phyloP scores from a whole-genome alignment of 2,797 vertebrate species.

The Nyctibius grandis region DNA sequence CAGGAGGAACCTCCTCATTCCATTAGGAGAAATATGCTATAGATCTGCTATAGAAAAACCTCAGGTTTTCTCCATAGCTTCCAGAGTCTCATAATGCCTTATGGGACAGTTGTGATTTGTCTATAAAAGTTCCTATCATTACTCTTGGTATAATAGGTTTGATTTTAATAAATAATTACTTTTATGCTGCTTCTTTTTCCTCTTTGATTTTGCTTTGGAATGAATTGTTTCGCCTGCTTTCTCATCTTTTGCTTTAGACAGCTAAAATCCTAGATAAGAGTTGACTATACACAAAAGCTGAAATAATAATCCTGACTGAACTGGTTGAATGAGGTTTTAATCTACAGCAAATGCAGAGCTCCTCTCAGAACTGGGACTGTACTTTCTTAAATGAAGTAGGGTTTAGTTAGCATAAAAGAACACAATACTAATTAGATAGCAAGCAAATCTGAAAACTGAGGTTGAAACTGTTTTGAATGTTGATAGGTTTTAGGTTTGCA shows the following conservation, averaged over 20 bases:
- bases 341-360: not conserved
- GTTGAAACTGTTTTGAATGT: not conserved
- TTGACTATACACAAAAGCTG: not conserved
- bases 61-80: not conserved
- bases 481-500: not conserved
- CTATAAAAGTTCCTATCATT: not conserved
- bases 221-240: not conserved
- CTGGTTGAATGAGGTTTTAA: not conserved
- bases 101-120: not conserved
- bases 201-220: not conserved
- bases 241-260: not conserved
- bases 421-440: not conserved
- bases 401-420: not conserved
- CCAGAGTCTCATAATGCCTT: not conserved
- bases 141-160: not conserved
- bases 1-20: not conserved
- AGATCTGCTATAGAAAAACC: not conserved
- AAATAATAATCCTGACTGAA: not conserved
- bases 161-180: not conserved
- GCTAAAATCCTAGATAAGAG: not conserved
- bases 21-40: not conserved
- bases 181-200: not conserved
- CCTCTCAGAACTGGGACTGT: not conserved
- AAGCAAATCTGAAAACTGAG: not conserved
- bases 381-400: not conserved